Evolutionary conservation across 2,797 vertebrate genomes (phyloP).

Genomic region (Antrozous pallidus): DNA sequence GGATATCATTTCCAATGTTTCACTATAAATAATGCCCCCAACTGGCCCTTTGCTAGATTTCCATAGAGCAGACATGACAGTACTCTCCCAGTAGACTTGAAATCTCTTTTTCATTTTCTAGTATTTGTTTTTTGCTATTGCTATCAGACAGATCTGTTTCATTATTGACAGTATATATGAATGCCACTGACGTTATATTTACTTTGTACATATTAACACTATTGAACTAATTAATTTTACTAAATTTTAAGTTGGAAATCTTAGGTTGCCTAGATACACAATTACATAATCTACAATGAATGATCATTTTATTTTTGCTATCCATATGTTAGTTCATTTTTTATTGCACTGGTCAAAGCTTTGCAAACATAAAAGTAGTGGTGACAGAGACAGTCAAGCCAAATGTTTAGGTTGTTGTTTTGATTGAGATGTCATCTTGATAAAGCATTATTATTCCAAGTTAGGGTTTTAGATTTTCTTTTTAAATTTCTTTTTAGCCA

Average conservation of each 20-base stretch:
- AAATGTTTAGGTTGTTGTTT: not conserved
- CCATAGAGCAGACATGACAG: not conserved
- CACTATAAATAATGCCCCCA: not conserved
- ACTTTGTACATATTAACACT: not conserved
- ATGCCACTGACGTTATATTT: not conserved
- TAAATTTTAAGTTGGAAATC: not conserved
- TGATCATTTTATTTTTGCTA: not conserved
- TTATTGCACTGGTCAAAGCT: not conserved
- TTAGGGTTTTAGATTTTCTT: conserved; percentile 17
- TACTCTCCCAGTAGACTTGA: not conserved
- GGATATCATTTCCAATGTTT: not conserved
- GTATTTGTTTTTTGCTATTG: not conserved
- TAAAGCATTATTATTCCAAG: not conserved
- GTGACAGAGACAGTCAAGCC: not conserved
- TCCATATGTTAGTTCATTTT: not conserved
- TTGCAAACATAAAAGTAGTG: not conserved
- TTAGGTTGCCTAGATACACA: not conserved
- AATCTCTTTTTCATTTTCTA: not conserved
- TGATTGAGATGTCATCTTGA: not conserved
- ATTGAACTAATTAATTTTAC: not conserved
- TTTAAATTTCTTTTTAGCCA: not conserved
- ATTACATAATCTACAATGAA: not conserved
- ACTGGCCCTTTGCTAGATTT: not conserved
- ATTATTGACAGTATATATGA: not conserved
- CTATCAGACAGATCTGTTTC: not conserved